phyloP scores from a whole-genome alignment of 1,140 invertebrate genomes.

The Nymphalis io region DNA sequence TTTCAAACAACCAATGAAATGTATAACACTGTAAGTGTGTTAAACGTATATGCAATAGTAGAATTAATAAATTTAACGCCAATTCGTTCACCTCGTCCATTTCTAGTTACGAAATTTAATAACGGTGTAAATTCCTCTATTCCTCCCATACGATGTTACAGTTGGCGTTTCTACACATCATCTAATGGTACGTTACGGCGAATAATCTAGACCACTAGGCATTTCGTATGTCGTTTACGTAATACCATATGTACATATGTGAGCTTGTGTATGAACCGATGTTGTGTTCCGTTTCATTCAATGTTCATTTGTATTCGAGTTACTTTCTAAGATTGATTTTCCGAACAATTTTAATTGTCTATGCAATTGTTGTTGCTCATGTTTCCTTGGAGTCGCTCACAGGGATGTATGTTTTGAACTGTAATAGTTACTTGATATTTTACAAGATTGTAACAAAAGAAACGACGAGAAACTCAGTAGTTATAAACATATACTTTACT shows the following conservation, averaged over 20 bases:
- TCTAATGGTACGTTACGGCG: slow-evolving; percentile 31
- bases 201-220: slow-evolving; percentile 25
- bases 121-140: background rate
- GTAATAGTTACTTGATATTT: no score
- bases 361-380: no score
- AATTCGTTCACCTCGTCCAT: background rate
- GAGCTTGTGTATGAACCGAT: background rate
- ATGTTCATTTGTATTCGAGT: background rate
- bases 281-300: background rate
- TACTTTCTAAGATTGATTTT: no score
- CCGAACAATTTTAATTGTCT: no score
- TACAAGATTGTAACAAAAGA: no score
- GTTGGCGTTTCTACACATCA: slow-evolving; percentile 23
- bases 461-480: no score
- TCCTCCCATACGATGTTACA: slow-evolving; percentile 21
- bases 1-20: no score
- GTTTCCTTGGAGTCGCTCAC: no score
- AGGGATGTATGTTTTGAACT: no score
- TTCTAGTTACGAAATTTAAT: slow-evolving; percentile 12
- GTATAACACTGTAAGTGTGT: background rate
- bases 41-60: background rate
- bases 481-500: no score
- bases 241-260: slow-evolving; percentile 15
- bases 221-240: slow-evolving; percentile 15
- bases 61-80: background rate